These are phyloP conservation scores for Cabera pusaria DNA, from an alignment of 2,888 invertebrate genomes.

Conservation along the genomic window DNA sequence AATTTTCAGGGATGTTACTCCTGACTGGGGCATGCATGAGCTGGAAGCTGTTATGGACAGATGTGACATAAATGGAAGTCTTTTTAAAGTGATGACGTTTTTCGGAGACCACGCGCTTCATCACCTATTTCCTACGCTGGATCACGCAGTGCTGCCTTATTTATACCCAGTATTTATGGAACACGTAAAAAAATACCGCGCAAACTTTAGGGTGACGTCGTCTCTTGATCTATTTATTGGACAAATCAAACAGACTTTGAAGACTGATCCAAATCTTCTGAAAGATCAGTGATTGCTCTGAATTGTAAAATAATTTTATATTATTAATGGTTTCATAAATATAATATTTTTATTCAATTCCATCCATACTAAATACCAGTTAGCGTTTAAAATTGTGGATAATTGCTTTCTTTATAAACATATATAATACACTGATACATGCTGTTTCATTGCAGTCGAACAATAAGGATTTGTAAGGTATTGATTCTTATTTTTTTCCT, in stretches of 20 bases:
- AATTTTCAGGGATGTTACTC: constrained; percentile 46
- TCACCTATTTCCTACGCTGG: constrained; percentile 90
- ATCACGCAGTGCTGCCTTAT: constrained; percentile 86
- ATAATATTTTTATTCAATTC: too few relatives aligned
- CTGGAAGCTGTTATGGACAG: constrained; percentile 89
- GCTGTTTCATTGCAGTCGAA: too few relatives aligned
- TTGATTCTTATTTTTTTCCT: too few relatives aligned
- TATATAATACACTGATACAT: too few relatives aligned
- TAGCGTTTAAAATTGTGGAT: too few relatives aligned
- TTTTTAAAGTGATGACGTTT: constrained; percentile 85
- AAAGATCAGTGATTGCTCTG: constrained; percentile 11
- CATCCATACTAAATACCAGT: too few relatives aligned
- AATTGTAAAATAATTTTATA: too few relatives aligned
- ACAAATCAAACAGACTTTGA: constrained; percentile 58
- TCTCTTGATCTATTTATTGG: constrained; percentile 86
- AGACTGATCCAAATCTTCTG: constrained; percentile 32
- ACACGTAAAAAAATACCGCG: constrained; percentile 77
- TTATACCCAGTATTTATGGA: constrained; percentile 79
- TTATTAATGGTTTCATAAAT: too few relatives aligned
- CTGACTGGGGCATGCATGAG: constrained; percentile 91
- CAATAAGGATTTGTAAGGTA: too few relatives aligned
- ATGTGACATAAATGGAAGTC: constrained; percentile 85
- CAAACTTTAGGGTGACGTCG: constrained; percentile 58
- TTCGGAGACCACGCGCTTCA: constrained; percentile 91
- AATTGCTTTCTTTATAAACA: too few relatives aligned